These are phyloP conservation scores for Menidia beryllina DNA, from an alignment of 2,113 vertebrate species.

Conservation along the genomic window DNA sequence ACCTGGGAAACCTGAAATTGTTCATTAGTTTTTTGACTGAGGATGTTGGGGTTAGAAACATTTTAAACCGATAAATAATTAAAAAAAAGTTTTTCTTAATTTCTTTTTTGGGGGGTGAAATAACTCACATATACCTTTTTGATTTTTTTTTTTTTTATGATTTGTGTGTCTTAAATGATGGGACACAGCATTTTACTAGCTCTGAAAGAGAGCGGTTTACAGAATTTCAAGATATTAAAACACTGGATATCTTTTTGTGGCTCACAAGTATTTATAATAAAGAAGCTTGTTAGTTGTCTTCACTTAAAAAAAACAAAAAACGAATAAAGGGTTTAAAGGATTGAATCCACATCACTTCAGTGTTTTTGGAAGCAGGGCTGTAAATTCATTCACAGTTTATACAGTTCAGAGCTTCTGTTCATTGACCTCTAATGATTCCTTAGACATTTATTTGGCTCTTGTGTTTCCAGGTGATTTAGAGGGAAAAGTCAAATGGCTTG, in stretches of 20 bases:
- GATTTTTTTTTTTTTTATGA: too few species aligned
- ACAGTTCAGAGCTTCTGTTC: neutral
- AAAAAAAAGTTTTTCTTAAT: too few species aligned
- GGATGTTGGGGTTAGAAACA: too few species aligned
- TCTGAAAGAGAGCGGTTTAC: neutral
- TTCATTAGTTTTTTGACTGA: too few species aligned
- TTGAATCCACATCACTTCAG: neutral
- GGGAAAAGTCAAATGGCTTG: constrained; percentile 94
- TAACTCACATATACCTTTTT: too few species aligned
- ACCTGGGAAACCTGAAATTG: too few species aligned
- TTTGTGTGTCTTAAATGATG: neutral
- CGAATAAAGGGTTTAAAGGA: neutral
- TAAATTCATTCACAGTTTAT: neutral
- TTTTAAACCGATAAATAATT: too few species aligned
- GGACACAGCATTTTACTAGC: neutral
- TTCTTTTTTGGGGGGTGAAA: too few species aligned
- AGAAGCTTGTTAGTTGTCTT: neutral
- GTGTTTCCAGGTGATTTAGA: constrained; percentile 88
- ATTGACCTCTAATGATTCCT: neutral
- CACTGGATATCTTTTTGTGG: too few species aligned
- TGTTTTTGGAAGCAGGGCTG: neutral
- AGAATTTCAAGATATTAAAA: too few species aligned
- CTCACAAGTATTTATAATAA: too few species aligned
- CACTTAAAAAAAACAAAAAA: neutral
- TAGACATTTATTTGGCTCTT: neutral